Evolutionary conservation across 2,113 vertebrate species (phyloP).

Genomic region (Podarcis raffonei): DNA sequence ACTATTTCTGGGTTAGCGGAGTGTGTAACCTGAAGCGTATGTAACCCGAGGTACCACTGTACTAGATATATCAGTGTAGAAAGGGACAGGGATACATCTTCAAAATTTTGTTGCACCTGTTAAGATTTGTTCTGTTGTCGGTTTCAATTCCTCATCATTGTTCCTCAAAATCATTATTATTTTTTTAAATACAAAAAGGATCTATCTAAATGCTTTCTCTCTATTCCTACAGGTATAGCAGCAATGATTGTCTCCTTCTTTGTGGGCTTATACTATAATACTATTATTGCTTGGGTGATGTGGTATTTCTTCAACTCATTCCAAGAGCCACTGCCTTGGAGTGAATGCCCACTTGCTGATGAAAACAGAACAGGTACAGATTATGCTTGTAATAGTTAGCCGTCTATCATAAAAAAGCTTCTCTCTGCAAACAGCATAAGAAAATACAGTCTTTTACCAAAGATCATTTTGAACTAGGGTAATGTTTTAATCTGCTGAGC

Average conservation of each 20-base stretch:
- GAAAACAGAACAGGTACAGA: constrained; percentile 80
- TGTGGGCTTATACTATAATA: constrained; percentile 90
- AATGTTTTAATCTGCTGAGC: background rate
- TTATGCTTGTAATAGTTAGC: background rate
- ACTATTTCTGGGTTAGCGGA: no score
- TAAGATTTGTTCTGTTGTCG: background rate
- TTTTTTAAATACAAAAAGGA: background rate
- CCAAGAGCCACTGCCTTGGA: constrained; percentile 91
- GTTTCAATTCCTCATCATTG: background rate
- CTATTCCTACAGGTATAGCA: constrained; percentile 78
- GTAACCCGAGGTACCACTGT: no score
- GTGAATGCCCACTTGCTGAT: constrained; percentile 79
- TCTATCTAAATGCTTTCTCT: background rate
- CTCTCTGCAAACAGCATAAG: background rate
- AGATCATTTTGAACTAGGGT: background rate
- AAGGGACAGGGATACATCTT: background rate
- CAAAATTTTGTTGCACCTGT: background rate
- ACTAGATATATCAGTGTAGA: background rate
- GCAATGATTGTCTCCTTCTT: constrained; percentile 89
- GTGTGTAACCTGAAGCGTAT: no score
- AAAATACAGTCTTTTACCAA: background rate
- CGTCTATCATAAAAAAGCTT: background rate
- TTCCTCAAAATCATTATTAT: background rate
- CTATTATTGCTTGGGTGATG: constrained; percentile 93
- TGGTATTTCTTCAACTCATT: constrained; percentile 99